These are phyloP conservation scores for Silurus lanzhouensis DNA, from an alignment of 2,797 vertebrate genomes.

Conservation along the genomic window DNA sequence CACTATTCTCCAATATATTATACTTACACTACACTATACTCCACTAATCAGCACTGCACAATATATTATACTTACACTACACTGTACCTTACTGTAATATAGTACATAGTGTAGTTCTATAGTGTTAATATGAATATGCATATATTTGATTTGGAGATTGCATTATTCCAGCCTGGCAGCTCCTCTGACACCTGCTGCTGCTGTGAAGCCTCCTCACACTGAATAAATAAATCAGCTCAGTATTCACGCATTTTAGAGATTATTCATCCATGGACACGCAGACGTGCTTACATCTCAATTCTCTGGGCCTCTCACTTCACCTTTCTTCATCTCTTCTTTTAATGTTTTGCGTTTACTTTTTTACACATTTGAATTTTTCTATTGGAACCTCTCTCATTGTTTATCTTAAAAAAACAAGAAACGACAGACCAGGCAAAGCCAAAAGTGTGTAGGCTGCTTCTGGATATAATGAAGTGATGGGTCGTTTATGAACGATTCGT, in stretches of 20 bases:
- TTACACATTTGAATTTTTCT: neutral
- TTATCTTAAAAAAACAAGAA: too few relatives aligned
- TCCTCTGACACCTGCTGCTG: slow-evolving; percentile 24
- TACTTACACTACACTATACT: neutral
- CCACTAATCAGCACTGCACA: neutral
- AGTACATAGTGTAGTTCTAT: neutral
- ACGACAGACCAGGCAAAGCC: too few relatives aligned
- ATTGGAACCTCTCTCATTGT: too few relatives aligned
- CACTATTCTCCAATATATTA: too few relatives aligned
- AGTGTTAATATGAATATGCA: slow-evolving; percentile 3
- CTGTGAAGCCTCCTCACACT: slow-evolving; percentile 24
- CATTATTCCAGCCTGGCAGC: slow-evolving; percentile 23
- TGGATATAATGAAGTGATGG: too few relatives aligned
- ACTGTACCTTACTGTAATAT: neutral
- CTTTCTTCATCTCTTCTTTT: neutral
- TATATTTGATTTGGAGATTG: slow-evolving; percentile 9
- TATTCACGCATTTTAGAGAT: slow-evolving; percentile 17
- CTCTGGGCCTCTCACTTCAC: neutral
- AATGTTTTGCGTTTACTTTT: neutral
- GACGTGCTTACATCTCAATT: neutral
- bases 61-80: neutral
- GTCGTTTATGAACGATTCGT: too few relatives aligned
- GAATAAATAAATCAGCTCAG: slow-evolving; percentile 29
- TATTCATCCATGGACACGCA: slow-evolving; percentile 4
- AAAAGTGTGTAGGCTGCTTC: too few relatives aligned